Conservation (phyloP, 2,797 vertebrate species). For the Sparidentex hasta region DNA sequence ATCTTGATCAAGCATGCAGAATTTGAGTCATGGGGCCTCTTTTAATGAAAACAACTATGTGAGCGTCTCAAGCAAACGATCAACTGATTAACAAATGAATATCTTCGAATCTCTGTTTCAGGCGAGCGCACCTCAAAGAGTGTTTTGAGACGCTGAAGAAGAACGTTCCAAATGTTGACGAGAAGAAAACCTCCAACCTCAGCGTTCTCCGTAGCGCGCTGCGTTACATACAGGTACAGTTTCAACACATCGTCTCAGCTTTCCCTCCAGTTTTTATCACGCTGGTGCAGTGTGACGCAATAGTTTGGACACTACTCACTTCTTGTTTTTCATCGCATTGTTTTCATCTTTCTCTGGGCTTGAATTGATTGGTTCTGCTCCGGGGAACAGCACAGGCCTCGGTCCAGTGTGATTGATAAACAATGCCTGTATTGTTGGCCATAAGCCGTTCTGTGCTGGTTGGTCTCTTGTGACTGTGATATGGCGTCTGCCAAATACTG, state of each 20-base stretch:
- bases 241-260: background rate
- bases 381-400: constrained; percentile 4
- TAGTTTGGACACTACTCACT: background rate
- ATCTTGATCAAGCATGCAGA: background rate
- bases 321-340: constrained; percentile 25
- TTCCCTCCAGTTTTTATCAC: background rate
- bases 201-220: constrained; percentile 96
- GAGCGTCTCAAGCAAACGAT: constrained; percentile 13
- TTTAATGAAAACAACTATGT: background rate
- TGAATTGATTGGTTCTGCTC: constrained; percentile 21
- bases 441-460: constrained; percentile 19
- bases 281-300: too few relatives aligned
- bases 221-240: constrained; percentile 96
- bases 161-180: constrained; percentile 97
- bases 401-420: constrained; percentile 21
- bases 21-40: background rate
- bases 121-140: constrained; percentile 97
- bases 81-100: background rate
- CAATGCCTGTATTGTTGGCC: constrained; percentile 31
- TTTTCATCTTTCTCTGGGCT: constrained; percentile 10
- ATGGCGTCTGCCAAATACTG: background rate
- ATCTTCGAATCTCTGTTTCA: constrained; percentile 51
- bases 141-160: constrained; percentile 98
- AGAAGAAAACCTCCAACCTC: constrained; percentile 99
- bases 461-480: constrained; percentile 33